Percentiles rank a stretch among this genome's conserved stretches.
Conservation (phyloP, 2,113 vertebrate species). For the Athene cunicularia region DNA sequence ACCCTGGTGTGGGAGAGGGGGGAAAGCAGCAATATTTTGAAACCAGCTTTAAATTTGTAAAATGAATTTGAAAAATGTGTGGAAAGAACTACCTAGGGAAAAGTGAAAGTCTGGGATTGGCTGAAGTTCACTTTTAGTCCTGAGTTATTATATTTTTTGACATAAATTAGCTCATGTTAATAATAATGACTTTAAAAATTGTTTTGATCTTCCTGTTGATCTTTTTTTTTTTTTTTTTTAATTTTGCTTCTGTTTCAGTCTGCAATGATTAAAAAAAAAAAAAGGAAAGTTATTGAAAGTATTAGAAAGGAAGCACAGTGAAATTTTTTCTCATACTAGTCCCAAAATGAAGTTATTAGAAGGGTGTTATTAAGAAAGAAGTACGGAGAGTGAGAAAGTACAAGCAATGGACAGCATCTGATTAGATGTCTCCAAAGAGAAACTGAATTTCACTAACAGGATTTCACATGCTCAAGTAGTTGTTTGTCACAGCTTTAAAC, state of each 20-base stretch:
- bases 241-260: neutral
- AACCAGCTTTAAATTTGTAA: neutral
- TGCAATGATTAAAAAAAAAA: neutral
- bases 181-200: neutral
- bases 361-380: neutral
- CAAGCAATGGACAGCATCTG: neutral
- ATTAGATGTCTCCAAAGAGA: neutral
- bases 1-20: neutral
- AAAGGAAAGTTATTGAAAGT: neutral
- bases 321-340: neutral
- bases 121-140: neutral
- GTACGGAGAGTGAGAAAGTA: neutral
- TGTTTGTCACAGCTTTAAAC: neutral
- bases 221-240: neutral
- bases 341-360: neutral
- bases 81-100: neutral
- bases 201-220: neutral
- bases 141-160: neutral
- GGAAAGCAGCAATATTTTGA: neutral
- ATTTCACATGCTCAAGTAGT: neutral
- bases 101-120: neutral
- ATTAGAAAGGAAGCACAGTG: neutral
- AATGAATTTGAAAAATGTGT: neutral
- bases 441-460: neutral
- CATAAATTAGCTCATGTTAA: neutral